Evolutionary conservation across 2,113 vertebrate species (phyloP), one percentile per base, ranked within the genome.

Genomic region (Butastur rufipennis): DNA sequence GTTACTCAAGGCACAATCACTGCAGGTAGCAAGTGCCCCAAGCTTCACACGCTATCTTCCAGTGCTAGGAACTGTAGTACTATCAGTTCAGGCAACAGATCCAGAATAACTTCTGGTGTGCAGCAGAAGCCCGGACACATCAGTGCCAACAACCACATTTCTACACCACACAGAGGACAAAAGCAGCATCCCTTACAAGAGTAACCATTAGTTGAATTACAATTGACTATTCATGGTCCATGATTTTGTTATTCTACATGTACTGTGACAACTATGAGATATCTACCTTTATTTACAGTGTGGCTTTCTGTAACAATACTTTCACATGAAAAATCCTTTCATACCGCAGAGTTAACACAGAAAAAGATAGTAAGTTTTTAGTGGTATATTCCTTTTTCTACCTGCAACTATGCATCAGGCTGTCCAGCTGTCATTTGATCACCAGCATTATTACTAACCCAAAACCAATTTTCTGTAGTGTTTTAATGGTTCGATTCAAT

Each of bases 31-130:
- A 70, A 58, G 59, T 2, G 32, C 29, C 29, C n/a, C 1, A 16
- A 59, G 29, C 56, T 65, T 53, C 59, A 14, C 0, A 3, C 1
- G 2, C 63, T 9, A 53, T 25, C 34, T 31, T 19, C 2, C 5
- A 47, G 56, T 18, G 48, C 65, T 43, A 36, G 19, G 11, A 90
- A 26, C 20, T 11, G 16, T 0, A 52, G 40, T 23, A 13, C 53
- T 36, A 22, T 7, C 80, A 62, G 53, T 42, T 67, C 1, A 56
- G 70, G 56, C 1, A 5, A 53, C 59, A 47, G 19, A 61, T n/a
- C 21, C 88, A 66, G 50, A 62, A 1, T 29, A 38, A 21, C 16
- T n/a, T 21, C 45, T 29, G 23, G 27, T 5, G 20, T 14, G 32
- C 31, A 36, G 31, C 0, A 20, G 2, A 77, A 62, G 15, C 23